Percentiles rank a stretch among this genome's conserved stretches.
These are phyloP conservation scores for Habrosyne pyritoides DNA, from an alignment of 2,888 invertebrate genomes.

Conservation along the genomic window DNA sequence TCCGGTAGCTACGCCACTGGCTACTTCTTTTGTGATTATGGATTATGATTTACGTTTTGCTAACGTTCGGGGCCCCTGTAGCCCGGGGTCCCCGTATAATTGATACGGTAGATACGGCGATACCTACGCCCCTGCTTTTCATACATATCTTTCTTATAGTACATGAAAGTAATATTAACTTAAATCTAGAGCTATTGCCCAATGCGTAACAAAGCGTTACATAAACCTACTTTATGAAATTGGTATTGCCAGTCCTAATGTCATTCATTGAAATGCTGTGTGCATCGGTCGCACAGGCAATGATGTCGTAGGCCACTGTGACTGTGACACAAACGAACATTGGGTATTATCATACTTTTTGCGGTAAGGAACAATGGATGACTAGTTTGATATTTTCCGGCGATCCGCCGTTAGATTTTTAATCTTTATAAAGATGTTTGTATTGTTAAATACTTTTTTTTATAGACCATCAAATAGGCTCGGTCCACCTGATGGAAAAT, in stretches of 20 bases:
- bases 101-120: too few relatives aligned
- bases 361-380: conserved; percentile 3
- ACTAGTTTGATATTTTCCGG: neutral
- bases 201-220: conserved; percentile 37
- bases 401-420: neutral
- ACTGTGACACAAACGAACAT: conserved; percentile 4
- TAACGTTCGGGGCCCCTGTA: too few relatives aligned
- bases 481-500: too few relatives aligned
- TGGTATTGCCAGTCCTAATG: conserved; percentile 26
- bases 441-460: too few relatives aligned
- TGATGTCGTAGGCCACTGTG: neutral
- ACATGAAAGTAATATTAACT: neutral
- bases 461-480: too few relatives aligned
- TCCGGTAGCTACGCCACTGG: too few relatives aligned
- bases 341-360: neutral
- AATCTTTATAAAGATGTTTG: neutral
- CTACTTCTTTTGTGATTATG: too few relatives aligned
- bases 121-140: too few relatives aligned
- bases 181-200: conserved; percentile 18
- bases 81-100: too few relatives aligned
- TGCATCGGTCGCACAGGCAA: conserved; percentile 19
- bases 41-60: too few relatives aligned
- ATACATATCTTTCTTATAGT: neutral
- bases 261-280: conserved; percentile 25
- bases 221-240: conserved; percentile 45